These are phyloP conservation scores for Drosophila lowei DNA, from an alignment of 1,140 invertebrate species.

Conservation along the genomic window DNA sequence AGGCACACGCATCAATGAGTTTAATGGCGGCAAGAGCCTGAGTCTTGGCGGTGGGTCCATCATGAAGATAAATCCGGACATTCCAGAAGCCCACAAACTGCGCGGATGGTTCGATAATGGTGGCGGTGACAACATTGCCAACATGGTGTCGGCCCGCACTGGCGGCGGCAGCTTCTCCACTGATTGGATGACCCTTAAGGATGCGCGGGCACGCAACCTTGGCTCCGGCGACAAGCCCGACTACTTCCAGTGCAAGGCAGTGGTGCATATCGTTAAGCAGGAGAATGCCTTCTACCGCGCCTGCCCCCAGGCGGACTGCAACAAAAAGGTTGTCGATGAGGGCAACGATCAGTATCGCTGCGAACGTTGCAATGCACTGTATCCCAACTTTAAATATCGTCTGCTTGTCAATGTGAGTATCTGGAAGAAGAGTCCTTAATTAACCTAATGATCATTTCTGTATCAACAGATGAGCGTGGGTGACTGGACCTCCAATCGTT, in stretches of 20 bases:
- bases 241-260: slow-evolving; percentile 89
- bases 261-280: slow-evolving; percentile 86
- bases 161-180: slow-evolving; percentile 84
- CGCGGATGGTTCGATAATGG: slow-evolving; percentile 95
- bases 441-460: neutral
- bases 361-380: slow-evolving; percentile 96
- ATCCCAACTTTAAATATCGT: slow-evolving; percentile 93
- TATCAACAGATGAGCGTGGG: slow-evolving; percentile 88
- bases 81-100: slow-evolving; percentile 92
- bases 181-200: slow-evolving; percentile 89
- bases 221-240: slow-evolving; percentile 90
- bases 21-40: slow-evolving; percentile 87
- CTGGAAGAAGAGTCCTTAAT: slow-evolving; percentile 57
- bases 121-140: slow-evolving; percentile 86
- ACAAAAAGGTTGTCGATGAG: slow-evolving; percentile 95
- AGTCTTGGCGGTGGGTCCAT: slow-evolving; percentile 84
- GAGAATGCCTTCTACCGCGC: slow-evolving; percentile 93
- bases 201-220: slow-evolving; percentile 87
- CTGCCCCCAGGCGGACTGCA: slow-evolving; percentile 93
- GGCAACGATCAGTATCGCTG: slow-evolving; percentile 95
- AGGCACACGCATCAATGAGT: slow-evolving; percentile 89
- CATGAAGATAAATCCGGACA: slow-evolving; percentile 93
- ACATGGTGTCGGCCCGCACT: slow-evolving; percentile 86
- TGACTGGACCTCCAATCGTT: slow-evolving; percentile 91
- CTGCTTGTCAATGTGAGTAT: slow-evolving; percentile 91